Percentiles rank a stretch among this genome's conserved stretches.
Evolutionary conservation across 2,113 vertebrate genomes (phyloP).

Genomic region (Alethe castanea): DNA sequence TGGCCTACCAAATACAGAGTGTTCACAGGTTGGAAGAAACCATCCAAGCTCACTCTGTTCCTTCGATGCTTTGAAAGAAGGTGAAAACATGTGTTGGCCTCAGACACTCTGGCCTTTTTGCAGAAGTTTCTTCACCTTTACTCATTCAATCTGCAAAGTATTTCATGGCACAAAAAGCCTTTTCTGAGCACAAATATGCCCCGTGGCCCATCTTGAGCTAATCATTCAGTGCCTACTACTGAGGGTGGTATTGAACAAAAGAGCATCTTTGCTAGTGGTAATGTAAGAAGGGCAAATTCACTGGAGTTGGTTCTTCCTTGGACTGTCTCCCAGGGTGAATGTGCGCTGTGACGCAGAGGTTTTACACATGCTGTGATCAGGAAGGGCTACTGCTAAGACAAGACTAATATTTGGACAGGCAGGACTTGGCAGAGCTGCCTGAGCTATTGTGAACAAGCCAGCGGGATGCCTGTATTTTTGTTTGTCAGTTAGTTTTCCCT

Average conservation of each 20-base stretch:
- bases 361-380: neutral
- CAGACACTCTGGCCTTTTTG: neutral
- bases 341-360: neutral
- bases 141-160: neutral
- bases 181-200: neutral
- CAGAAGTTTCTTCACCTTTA: neutral
- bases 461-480: neutral
- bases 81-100: neutral
- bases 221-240: accelerated
- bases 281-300: neutral
- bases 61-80: neutral
- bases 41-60: neutral
- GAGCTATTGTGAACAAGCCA: neutral
- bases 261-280: neutral
- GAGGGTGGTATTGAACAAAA: neutral
- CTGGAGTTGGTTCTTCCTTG: neutral
- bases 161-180: neutral
- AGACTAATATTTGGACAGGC: neutral
- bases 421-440: neutral
- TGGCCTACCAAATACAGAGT: neutral
- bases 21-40: neutral
- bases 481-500: neutral
- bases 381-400: neutral
- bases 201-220: neutral
- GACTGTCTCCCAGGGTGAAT: neutral